A percentile compares a stretch with the other conserved stretches of the same genome.
phyloP scores from a whole-genome alignment of 2,797 vertebrate species.

The Gallinago nigripennis region DNA sequence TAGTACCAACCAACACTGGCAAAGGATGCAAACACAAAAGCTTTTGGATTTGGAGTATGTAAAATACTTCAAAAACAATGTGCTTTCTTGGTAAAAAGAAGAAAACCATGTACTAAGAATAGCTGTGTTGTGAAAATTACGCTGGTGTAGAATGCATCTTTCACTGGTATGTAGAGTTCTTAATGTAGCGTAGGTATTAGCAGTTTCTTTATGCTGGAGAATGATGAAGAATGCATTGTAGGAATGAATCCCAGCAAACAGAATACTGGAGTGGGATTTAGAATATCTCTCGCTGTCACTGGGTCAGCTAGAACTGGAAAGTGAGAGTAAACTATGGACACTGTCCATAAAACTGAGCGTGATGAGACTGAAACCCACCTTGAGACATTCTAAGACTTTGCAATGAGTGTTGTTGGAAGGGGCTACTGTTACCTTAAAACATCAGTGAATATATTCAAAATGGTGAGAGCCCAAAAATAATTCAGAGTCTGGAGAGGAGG shows the following conservation, averaged over 20 bases:
- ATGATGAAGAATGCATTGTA: not conserved
- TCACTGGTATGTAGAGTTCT: not conserved
- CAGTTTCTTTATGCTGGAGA: not conserved
- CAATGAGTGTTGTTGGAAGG: not conserved
- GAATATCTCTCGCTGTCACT: not conserved
- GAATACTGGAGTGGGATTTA: not conserved
- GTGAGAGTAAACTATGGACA: not conserved
- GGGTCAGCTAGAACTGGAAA: not conserved
- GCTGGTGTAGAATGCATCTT: not conserved
- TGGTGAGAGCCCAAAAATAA: not conserved
- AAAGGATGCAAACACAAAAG: not conserved
- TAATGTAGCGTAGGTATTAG: not conserved
- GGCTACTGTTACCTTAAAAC: not conserved
- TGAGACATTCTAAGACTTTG: not conserved
- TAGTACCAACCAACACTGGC: not conserved
- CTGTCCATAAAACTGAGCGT: not conserved
- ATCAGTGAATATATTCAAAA: not conserved
- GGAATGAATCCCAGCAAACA: not conserved
- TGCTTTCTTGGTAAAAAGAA: not conserved
- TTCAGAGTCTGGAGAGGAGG: not conserved
- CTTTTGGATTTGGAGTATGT: not conserved
- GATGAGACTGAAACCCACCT: not conserved
- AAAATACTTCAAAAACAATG: fast-evolving
- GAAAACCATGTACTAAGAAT: not conserved
- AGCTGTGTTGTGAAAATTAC: not conserved